These are phyloP conservation scores for Cygnus atratus DNA, from an alignment of 2,113 vertebrate species.

Conservation along the genomic window DNA sequence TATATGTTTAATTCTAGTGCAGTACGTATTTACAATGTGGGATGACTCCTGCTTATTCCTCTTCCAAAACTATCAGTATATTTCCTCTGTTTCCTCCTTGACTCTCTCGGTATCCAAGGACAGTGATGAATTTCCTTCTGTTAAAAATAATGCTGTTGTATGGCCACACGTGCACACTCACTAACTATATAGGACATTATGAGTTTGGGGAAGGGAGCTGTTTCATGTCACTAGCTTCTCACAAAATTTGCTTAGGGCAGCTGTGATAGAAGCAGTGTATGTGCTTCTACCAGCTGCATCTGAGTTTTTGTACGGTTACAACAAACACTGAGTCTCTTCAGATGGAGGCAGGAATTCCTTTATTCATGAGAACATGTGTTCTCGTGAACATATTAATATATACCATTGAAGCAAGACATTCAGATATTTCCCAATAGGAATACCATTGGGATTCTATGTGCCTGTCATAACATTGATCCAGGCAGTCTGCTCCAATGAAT, in stretches of 20 bases:
- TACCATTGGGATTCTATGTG: conserved; percentile 4
- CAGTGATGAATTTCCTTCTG: neutral
- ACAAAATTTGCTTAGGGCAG: neutral
- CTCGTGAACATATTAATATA: neutral
- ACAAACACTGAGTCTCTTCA: neutral
- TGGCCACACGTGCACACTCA: neutral
- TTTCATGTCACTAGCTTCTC: neutral
- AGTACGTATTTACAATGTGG: neutral
- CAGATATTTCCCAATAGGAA: neutral
- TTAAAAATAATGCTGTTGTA: neutral
- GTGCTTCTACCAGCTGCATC: neutral
- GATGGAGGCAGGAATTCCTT: neutral
- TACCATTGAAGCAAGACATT: neutral
- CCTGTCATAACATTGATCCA: conserved; percentile 65
- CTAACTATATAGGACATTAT: neutral
- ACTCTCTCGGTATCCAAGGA: neutral
- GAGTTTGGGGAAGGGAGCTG: neutral
- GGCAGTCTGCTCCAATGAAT: conserved; percentile 49
- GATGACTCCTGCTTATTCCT: neutral
- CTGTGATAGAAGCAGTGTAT: neutral
- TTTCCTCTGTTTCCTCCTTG: neutral
- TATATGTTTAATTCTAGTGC: neutral
- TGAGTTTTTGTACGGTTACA: neutral
- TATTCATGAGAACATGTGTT: neutral
- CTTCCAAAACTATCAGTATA: neutral